Base-by-base conservation (phyloP, 1,140 invertebrate species). In the Teleopsis dalmanni region DNA sequence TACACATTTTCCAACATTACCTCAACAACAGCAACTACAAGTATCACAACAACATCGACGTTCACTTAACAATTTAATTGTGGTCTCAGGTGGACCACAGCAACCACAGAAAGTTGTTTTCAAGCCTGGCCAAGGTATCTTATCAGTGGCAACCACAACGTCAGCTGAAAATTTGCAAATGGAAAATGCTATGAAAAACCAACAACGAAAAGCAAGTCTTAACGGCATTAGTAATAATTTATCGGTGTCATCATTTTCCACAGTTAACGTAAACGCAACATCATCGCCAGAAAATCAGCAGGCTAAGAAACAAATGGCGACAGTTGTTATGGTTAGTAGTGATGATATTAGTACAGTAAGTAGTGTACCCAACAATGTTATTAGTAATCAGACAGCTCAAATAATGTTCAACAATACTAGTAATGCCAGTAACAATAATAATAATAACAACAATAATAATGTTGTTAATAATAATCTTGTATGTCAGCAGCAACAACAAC, bases 251-350 rank as follows among this genome's bases (percentile, higher is more conserved):
- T 8, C 26, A 26, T 38, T 37, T 23, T 45, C 25, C 25, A 29
- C 36, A 8, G 22, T 29, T 11, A 25, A 2, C 34, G 33, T 13
- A 3, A 35, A 25, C 18, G 3, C 11, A 16, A 42, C 44, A 11
- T 14, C 49, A 4, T 41, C 38, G 35, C 37, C 48, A 22, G 34
- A 45, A 45, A 45, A 38, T 36, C 47, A 53, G 25, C 65, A 65
- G 49, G 48, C 59, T 54, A 67, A 68, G 55, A 67, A 68, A 52
- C 63, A 62, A 22, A 68, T 68, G 65, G 61, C 65, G 35, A 57
- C 62, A 14, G 65, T 67, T 33, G 65, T 67, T n/a, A 63, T 68
- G 65, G 65, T 68, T 65, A 68, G 65, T 68, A 63, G 27, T 52
- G 34, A 67, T 33, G 50, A 53, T 54, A 27, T 50, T 25, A 26